Evolutionary conservation across 2,113 vertebrate species (phyloP).

Genomic region (Osmerus mordax): DNA sequence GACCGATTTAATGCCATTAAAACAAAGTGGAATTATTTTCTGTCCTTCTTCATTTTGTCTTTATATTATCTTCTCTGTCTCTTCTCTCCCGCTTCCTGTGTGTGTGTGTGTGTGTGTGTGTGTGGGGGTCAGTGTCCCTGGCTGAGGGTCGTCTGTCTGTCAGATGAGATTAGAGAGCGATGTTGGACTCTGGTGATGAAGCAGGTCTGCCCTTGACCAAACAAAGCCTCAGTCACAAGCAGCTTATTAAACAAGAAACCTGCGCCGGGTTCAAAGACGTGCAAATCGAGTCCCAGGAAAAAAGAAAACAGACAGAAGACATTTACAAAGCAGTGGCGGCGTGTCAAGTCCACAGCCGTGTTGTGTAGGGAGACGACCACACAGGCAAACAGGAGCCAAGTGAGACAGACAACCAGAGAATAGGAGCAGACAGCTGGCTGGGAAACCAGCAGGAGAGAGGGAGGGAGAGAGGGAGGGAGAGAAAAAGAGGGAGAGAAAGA

Average conservation of each 20-base stretch:
- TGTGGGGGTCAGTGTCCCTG: too few species aligned
- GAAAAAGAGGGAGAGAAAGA: conserved; percentile 7
- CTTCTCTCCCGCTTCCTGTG: conserved; percentile 13
- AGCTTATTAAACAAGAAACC: conserved; percentile 57
- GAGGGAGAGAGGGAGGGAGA: neutral
- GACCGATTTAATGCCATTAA: conserved; percentile 67
- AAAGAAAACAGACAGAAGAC: conserved; percentile 21
- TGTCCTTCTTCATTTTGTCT: conserved; percentile 12
- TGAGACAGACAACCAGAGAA: conserved; percentile 15
- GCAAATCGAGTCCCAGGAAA: conserved; percentile 33
- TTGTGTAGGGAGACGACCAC: conserved; percentile 22
- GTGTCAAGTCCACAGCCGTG: conserved; percentile 42
- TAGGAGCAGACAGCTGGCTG: conserved; percentile 14
- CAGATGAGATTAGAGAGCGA: conserved; percentile 60
- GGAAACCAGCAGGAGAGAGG: conserved; percentile 19
- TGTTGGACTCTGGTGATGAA: conserved; percentile 52
- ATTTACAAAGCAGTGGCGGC: conserved; percentile 16
- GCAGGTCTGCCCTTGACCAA: conserved; percentile 53
- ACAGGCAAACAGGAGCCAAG: conserved; percentile 23
- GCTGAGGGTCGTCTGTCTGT: conserved; percentile 31
- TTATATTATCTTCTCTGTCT: conserved; percentile 18
- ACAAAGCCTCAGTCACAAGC: conserved; percentile 50
- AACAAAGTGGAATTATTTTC: conserved; percentile 39
- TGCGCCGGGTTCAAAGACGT: conserved; percentile 39
- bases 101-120: neutral